These are phyloP conservation scores for Cyprinella venusta DNA, from an alignment of 2,797 vertebrate species.

Conservation along the genomic window DNA sequence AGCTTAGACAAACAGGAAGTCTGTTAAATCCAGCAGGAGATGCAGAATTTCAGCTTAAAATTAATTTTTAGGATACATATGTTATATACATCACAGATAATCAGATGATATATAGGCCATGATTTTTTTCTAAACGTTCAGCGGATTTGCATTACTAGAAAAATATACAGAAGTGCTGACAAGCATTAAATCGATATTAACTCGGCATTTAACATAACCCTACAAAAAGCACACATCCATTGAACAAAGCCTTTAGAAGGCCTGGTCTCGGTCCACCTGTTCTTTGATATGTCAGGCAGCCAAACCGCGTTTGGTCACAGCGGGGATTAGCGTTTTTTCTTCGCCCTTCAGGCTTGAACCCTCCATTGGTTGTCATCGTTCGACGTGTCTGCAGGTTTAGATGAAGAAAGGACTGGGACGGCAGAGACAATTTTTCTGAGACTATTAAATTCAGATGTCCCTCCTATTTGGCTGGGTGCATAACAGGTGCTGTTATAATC, in stretches of 20 bases:
- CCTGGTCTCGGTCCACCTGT: constrained; percentile 82
- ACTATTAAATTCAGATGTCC: constrained; percentile 60
- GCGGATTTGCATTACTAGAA: constrained; percentile 75
- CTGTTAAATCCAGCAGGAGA: background rate
- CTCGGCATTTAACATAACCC: constrained; percentile 84
- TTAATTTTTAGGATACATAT: background rate
- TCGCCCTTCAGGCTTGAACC: constrained; percentile 46
- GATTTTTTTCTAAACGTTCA: constrained; percentile 58
- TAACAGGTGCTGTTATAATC: constrained; percentile 78
- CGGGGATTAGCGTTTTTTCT: constrained; percentile 53
- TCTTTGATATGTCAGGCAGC: constrained; percentile 66
- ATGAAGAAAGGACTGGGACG: constrained; percentile 47
- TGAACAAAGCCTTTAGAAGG: constrained; percentile 76
- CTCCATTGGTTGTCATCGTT: constrained; percentile 49
- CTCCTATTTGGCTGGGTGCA: constrained; percentile 72
- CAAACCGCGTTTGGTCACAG: constrained; percentile 42
- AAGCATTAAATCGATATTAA: constrained; percentile 89
- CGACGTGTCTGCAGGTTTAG: constrained; percentile 45
- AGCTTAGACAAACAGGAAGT: constrained; percentile 1
- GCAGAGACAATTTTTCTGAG: constrained; percentile 48
- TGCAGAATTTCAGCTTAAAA: background rate
- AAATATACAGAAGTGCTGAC: constrained; percentile 77
- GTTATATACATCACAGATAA: background rate
- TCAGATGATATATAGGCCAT: background rate
- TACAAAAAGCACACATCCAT: constrained; percentile 71